Evolutionary conservation across 1,140 invertebrate species (phyloP).

Genomic region (Prorops nasuta): DNA sequence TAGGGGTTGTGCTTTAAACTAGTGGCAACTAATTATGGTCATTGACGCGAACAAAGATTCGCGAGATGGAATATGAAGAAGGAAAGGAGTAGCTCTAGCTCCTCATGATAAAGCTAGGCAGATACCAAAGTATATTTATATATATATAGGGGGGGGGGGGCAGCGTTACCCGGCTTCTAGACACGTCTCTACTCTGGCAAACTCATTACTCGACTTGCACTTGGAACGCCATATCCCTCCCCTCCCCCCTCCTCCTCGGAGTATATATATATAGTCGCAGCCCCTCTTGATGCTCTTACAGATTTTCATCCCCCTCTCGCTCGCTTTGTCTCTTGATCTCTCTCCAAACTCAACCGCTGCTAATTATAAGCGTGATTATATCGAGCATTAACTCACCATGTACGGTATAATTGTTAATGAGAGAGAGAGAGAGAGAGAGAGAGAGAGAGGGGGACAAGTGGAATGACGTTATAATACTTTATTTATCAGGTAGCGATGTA

Average conservation of each 20-base stretch:
- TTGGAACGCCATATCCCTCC: not conserved
- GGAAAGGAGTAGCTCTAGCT: constrained; percentile 2
- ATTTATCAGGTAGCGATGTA: too few relatives aligned
- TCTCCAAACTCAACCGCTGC: constrained; percentile 12
- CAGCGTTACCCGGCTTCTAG: constrained; percentile 7
- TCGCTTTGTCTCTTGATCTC: not conserved
- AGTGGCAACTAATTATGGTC: constrained; percentile 30
- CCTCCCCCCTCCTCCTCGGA: too few relatives aligned
- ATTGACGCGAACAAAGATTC: constrained; percentile 11
- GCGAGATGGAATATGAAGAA: constrained; percentile 16
- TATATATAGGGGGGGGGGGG: constrained; percentile 3
- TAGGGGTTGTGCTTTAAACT: too few relatives aligned
- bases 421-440: too few relatives aligned
- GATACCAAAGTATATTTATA: too few relatives aligned
- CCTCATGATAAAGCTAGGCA: too few relatives aligned
- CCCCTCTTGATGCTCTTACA: too few relatives aligned
- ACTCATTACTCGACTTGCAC: constrained; percentile 23
- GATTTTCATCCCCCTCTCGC: too few relatives aligned
- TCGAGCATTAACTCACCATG: constrained; percentile 34
- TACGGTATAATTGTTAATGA: constrained; percentile 45
- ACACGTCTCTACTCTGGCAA: constrained; percentile 18
- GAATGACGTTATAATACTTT: too few relatives aligned
- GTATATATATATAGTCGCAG: too few relatives aligned
- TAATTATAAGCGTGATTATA: constrained; percentile 40
- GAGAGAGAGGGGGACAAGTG: too few relatives aligned